phyloP scores from a whole-genome alignment of 2,113 vertebrate genomes.

The Castor canadensis region DNA sequence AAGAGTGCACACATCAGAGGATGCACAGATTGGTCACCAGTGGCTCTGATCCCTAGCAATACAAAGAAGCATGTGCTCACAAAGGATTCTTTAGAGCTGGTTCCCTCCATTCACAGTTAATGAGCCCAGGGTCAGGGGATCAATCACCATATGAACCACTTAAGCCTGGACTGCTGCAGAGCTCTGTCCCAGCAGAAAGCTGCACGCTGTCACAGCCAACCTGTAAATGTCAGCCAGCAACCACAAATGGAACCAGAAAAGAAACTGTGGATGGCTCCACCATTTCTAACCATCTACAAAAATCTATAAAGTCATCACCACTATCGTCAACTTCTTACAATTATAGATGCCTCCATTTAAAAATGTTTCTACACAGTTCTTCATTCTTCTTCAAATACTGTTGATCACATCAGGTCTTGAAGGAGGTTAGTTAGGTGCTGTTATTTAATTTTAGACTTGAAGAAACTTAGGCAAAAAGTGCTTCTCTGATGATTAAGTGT shows the following conservation, averaged over 20 bases:
- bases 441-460: neutral
- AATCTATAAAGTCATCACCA: fast-evolving
- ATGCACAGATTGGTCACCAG: neutral
- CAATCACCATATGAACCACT: constrained; percentile 45
- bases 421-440: neutral
- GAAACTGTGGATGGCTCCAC: neutral
- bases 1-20: neutral
- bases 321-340: fast-evolving
- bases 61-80: neutral
- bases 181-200: neutral
- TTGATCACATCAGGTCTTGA: too few relatives aligned
- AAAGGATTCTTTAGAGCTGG: constrained; percentile 16
- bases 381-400: neutral
- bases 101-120: constrained; percentile 24
- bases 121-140: constrained; percentile 49
- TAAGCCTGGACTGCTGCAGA: neutral
- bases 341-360: fast-evolving
- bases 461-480: neutral
- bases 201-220: constrained; percentile 23
- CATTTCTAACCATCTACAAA: neutral
- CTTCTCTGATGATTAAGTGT: neutral
- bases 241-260: neutral
- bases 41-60: neutral
- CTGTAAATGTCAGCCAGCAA: constrained; percentile 39
- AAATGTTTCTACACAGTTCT: neutral